Evolutionary conservation across 2,797 vertebrate genomes (phyloP).

Genomic region (Platyrinchus mystaceus): DNA sequence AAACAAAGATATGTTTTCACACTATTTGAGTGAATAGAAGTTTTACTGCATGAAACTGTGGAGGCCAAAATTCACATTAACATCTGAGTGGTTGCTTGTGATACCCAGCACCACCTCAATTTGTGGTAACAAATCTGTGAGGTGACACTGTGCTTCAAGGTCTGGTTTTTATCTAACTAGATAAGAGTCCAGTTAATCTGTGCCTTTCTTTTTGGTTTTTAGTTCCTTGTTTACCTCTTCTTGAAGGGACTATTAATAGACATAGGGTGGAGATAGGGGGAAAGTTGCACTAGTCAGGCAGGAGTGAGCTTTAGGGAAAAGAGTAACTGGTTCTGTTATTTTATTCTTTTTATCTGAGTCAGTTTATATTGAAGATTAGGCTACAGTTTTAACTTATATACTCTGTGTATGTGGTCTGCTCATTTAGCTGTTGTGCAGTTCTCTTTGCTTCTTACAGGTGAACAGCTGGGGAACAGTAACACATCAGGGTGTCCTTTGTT

Average conservation of each 20-base stretch:
- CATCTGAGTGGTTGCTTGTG: not conserved
- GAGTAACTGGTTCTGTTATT: not conserved
- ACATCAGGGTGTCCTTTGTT: not conserved
- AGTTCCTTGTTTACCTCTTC: not conserved
- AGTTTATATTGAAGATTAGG: not conserved
- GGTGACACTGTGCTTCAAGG: not conserved
- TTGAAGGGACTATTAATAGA: not conserved
- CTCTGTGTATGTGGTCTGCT: not conserved
- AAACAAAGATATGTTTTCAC: not conserved
- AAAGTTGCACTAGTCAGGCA: not conserved
- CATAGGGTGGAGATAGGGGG: accelerated
- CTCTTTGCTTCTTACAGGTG: not conserved
- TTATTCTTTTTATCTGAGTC: not conserved
- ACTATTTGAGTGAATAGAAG: not conserved
- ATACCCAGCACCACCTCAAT: not conserved
- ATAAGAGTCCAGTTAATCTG: not conserved
- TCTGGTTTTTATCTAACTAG: not conserved
- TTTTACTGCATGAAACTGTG: not conserved
- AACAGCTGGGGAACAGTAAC: not conserved
- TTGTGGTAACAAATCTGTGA: not conserved
- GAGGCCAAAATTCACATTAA: not conserved
- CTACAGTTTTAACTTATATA: not conserved
- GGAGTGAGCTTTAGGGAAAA: not conserved
- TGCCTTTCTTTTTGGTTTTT: not conserved
- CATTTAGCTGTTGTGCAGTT: not conserved